Conservation (phyloP, 2,113 vertebrate genomes). For the Colistium nudipinnis region DNA sequence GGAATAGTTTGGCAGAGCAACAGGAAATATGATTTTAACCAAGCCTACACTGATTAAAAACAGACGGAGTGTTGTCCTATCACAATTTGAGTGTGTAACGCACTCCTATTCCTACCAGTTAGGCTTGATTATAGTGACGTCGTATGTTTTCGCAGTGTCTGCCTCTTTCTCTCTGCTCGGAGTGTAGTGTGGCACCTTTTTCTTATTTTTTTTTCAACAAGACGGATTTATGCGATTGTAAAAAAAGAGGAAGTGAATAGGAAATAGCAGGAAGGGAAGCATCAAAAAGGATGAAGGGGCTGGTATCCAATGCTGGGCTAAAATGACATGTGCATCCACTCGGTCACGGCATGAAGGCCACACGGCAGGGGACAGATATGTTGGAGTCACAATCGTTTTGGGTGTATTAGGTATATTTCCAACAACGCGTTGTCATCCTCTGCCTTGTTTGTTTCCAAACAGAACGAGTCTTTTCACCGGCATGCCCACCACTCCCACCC, state of each 20-base stretch:
- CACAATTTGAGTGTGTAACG: too few relatives aligned
- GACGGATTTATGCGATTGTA: conserved; percentile 31
- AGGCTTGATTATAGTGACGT: too few relatives aligned
- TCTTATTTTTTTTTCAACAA: too few relatives aligned
- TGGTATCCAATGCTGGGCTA: conserved; percentile 17
- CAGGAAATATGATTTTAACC: too few relatives aligned
- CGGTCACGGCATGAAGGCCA: conserved; percentile 4
- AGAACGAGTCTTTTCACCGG: conserved; percentile 21
- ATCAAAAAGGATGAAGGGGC: conserved; percentile 16
- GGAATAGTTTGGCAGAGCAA: neutral
- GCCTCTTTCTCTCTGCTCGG: neutral
- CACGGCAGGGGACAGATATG: neutral
- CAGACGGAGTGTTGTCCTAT: too few relatives aligned
- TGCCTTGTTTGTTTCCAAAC: conserved; percentile 22
- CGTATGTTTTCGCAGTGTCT: too few relatives aligned
- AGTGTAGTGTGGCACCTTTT: too few relatives aligned
- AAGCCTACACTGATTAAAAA: too few relatives aligned
- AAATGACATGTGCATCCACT: conserved; percentile 40
- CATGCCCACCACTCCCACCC: neutral
- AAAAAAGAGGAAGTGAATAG: conserved; percentile 13
- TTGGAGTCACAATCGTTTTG: neutral
- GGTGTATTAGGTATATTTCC: neutral
- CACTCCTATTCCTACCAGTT: too few relatives aligned
- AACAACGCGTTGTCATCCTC: too few relatives aligned
- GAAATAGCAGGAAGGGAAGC: neutral